Base-by-base conservation (phyloP, 2,888 invertebrate species). In the Eilema griseolum region DNA sequence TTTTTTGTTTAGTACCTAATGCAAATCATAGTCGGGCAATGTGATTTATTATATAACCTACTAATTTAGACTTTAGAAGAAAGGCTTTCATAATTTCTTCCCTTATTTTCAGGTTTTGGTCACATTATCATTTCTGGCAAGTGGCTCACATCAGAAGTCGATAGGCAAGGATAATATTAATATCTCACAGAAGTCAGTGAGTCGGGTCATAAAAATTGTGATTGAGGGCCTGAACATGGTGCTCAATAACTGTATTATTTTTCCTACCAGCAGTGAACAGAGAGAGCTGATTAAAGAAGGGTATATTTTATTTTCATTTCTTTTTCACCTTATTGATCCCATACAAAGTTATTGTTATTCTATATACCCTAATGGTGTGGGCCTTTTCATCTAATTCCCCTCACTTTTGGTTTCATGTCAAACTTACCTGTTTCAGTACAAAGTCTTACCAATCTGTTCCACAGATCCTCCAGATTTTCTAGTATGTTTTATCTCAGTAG, bases 141-240 rank as follows among this genome's bases (percentile, higher is more conserved):
- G 83, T 83, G 91, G 91, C 16, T 89, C 86, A 5, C 90, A 91
- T 71, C 91, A 91, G 74, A 90, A 90, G 67, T 84, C 85, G 11
- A 80, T 91, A 10, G 87, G 90, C 31, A 90, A 88, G 78, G 89
- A 90, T 80, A 88, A 87, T 76, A 72, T 90, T 4, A 87, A 83
- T 64, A 89, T 91, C 76, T 91, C 90, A 8, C 91, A 91, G 71
- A 91, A 91, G 71, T 91, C 91, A 66, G 90, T 91, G 23, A 90
- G 91, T 74, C 69, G 91, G 71, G 81, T 90, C 3, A 89, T 91
- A 67, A 89, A 88, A 71, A 82, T 87, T 63, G 78, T 90, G n/a
- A 84, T 91, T 70, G 91, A 91, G 76, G 90, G 89, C 2, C 80
- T 91, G 0, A 91, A 91, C 75, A 67, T 85, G 69, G 85, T 90